phyloP scores from a whole-genome alignment of 1,140 invertebrate genomes.

The Megalopta genalis region DNA sequence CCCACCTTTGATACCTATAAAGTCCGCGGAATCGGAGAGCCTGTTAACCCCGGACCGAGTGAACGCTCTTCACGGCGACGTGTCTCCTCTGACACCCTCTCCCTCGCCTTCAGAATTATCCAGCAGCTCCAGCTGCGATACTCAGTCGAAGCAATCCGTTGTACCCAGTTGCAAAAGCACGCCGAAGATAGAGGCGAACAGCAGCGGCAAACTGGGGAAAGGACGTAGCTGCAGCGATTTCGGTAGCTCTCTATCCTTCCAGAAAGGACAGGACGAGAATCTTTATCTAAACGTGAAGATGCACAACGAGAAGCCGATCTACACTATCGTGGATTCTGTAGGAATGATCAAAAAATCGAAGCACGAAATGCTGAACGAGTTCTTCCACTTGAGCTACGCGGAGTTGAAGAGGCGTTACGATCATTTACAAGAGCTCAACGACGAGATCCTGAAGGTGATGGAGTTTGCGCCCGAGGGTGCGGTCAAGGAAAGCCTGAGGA shows the following conservation, averaged over 20 bases:
- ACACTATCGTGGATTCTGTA: conserved; percentile 12
- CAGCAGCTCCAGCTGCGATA: conserved; percentile 47
- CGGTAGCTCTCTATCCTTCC: conserved; percentile 36
- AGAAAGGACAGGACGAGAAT: conserved; percentile 33
- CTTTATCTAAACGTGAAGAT: conserved; percentile 45
- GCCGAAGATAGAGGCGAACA: conserved; percentile 1
- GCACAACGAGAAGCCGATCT: conserved; percentile 1
- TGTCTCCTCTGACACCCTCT: conserved; percentile 38
- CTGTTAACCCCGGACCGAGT: background rate
- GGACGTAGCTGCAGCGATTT: background rate
- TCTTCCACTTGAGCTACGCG: conserved; percentile 48
- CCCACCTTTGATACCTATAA: conserved; percentile 21
- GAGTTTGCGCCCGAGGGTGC: conserved; percentile 39
- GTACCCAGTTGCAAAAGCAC: background rate
- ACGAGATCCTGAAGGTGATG: conserved; percentile 54
- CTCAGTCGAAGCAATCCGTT: conserved; percentile 13
- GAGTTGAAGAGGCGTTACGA: conserved; percentile 58
- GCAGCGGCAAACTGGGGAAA: too few species aligned
- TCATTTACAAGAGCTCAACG: conserved; percentile 55
- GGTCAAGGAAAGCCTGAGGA: conserved; percentile 47
- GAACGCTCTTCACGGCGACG: conserved; percentile 8
- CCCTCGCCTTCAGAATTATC: conserved; percentile 56
- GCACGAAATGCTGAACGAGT: conserved; percentile 61
- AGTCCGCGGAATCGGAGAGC: conserved; percentile 21
- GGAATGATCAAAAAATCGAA: conserved; percentile 42